Percentiles rank a stretch among this genome's conserved stretches.
phyloP scores from a whole-genome alignment of 1,140 invertebrate genomes.

The Radopholus similis region DNA sequence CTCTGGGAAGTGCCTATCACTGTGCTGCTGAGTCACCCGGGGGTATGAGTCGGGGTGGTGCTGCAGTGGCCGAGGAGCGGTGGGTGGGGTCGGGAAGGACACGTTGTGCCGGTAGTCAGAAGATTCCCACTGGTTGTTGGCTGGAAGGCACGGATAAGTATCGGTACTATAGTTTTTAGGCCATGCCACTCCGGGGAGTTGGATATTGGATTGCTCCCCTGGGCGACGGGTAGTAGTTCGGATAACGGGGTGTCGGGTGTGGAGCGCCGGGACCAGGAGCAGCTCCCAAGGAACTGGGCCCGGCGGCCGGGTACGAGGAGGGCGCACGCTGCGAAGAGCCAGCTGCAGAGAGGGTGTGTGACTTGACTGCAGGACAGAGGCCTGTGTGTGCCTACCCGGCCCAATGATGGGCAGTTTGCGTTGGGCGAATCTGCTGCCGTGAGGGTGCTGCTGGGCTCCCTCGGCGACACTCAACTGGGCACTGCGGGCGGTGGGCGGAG shows the following conservation, averaged over 20 bases:
- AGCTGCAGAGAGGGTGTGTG: background rate
- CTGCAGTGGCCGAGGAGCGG: background rate
- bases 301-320: too few relatives aligned
- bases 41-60: background rate
- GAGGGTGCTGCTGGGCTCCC: background rate
- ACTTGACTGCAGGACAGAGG: background rate
- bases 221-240: too few relatives aligned
- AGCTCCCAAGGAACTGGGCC: too few relatives aligned
- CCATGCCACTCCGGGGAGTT: too few relatives aligned
- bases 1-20: background rate
- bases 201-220: too few relatives aligned
- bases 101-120: too few relatives aligned
- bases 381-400: too few relatives aligned
- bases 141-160: background rate
- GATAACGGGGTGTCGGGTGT: background rate
- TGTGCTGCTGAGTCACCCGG: background rate
- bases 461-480: background rate
- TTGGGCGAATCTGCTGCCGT: background rate
- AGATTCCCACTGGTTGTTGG: background rate
- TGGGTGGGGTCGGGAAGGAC: background rate
- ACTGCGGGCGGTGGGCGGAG: background rate
- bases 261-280: background rate
- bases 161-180: background rate
- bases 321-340: background rate
- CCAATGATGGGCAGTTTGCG: conserved; percentile 12